Base-by-base conservation (phyloP, 1,140 invertebrate genomes). In the Saxidomus purpurata region DNA sequence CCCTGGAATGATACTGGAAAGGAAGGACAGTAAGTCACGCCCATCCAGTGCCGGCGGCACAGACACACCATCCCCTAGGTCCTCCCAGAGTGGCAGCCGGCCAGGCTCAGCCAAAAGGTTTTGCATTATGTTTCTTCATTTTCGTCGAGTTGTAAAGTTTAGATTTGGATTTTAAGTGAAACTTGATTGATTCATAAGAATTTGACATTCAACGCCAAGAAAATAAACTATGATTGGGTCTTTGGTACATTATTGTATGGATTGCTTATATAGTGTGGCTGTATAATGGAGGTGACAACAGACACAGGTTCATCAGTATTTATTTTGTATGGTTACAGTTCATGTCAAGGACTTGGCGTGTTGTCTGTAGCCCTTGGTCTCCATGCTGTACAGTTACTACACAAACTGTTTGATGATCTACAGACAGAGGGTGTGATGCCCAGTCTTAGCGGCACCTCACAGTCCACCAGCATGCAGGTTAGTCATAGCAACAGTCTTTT, bases 361-460 rank as follows among this genome's bases (percentile, higher is more conserved):
- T 96, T 98, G 13, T 98, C 97, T 77, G 98, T 98, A 0, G 98
- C 98, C 0, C 96, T 98, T 67, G 97, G 97, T 0, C 97, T 97
- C 3, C 97, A 97, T 93, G 97, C 97, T 17, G 95, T 98, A 13
- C 96, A 97, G 34, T 94, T 98, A 59, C 95, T 98, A 55, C 96
- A 96, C 0, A 96, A 96, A 74, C 95, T 97, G n/a, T 96, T 97
- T 85, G 97, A 97, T 83, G 97, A 98, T 96, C 94, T 98, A 11
- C 96, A 97, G 93, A 96, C 95, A 63, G 95, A 96, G 84, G 92
- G 92, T 36, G 69, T 89, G 13, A 86, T 91, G 67, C 89, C 85
- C 34, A 74, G 63, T 36, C 67, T 89, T 0, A 74, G 81, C 49
- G 89, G 82, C 2, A 86, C 61, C 15, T 79, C 76, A 0, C 74